These are phyloP conservation scores for Sycobia sp. DNA, from an alignment of 1,140 invertebrate genomes.

Conservation along the genomic window DNA sequence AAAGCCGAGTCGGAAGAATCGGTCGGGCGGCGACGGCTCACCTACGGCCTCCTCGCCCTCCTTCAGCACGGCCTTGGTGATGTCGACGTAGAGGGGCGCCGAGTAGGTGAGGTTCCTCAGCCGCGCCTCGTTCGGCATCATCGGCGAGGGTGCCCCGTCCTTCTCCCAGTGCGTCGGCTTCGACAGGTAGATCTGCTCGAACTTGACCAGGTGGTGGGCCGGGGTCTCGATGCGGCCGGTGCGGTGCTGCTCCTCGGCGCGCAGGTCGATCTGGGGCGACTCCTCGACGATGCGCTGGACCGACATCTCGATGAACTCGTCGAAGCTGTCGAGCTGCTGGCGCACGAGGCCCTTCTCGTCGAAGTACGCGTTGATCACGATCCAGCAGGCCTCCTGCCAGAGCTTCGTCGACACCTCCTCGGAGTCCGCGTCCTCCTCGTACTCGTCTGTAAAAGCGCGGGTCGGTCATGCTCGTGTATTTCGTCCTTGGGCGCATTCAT, in stretches of 20 bases:
- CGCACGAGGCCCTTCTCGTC: conserved; percentile 98
- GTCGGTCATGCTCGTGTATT: too few relatives aligned
- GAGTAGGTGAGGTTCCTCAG: conserved; percentile 90
- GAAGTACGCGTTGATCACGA: conserved; percentile 66
- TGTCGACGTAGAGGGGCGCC: conserved; percentile 96
- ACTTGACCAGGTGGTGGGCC: conserved; percentile 88
- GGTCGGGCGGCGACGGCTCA: too few relatives aligned
- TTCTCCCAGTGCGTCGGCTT: conserved; percentile 99
- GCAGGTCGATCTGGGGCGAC: conserved; percentile 92
- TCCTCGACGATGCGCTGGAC: conserved; percentile 98
- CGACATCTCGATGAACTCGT: conserved; percentile 99
- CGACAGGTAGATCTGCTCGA: conserved; percentile 98
- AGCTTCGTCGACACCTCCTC: conserved; percentile 43
- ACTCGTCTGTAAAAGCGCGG: conserved; percentile 13
- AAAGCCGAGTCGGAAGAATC: too few relatives aligned
- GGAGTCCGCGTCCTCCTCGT: conserved; percentile 28
- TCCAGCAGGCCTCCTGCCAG: conserved; percentile 51
- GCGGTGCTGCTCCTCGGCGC: conserved; percentile 94
- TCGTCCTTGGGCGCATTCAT: too few relatives aligned
- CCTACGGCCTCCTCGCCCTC: conserved; percentile 68
- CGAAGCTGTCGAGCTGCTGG: conserved; percentile 97
- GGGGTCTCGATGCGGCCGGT: conserved; percentile 89
- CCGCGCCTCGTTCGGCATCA: conserved; percentile 99
- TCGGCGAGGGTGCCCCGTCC: conserved; percentile 94
- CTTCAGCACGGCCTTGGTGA: conserved; percentile 81